These are phyloP conservation scores for Erpornis zantholeuca DNA, from an alignment of 2,113 vertebrate genomes.

Conservation along the genomic window DNA sequence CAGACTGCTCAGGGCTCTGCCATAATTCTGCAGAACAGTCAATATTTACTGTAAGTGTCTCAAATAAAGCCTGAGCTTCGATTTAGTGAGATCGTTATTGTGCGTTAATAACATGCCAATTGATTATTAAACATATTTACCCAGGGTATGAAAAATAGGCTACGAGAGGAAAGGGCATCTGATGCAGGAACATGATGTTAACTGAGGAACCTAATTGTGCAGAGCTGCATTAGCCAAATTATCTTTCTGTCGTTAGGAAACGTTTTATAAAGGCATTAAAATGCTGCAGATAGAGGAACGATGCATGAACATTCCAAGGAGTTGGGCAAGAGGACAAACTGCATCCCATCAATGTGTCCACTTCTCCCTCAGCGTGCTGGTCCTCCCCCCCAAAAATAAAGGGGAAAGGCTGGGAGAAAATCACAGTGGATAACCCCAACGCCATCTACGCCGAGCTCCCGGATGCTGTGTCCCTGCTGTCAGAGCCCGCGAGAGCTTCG, in stretches of 20 bases:
- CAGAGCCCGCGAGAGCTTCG: not conserved
- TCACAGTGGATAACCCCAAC: fast-evolving
- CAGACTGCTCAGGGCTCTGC: constrained; percentile 60
- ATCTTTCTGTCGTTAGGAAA: constrained; percentile 47
- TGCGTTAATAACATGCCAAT: constrained; percentile 75
- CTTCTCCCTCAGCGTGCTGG: not conserved
- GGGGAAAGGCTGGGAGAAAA: not conserved
- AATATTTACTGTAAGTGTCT: constrained; percentile 73
- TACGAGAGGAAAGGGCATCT: constrained; percentile 38
- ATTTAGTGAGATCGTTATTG: constrained; percentile 68
- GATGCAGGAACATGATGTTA: constrained; percentile 52
- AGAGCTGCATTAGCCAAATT: constrained; percentile 62
- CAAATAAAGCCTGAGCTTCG: constrained; percentile 74
- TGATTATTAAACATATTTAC: constrained; percentile 78
- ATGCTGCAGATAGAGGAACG: not conserved
- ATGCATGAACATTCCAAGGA: not conserved
- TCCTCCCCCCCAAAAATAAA: not conserved
- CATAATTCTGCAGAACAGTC: constrained; percentile 74
- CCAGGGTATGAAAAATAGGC: constrained; percentile 64
- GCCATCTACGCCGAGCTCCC: not conserved
- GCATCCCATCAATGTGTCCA: not conserved
- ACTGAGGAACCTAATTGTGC: constrained; percentile 52
- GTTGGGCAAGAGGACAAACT: constrained; percentile 1
- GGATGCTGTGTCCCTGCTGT: not conserved
- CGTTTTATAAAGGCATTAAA: constrained; percentile 43